A percentile compares a stretch with the other conserved stretches of the same genome.
Evolutionary conservation across 2,888 invertebrate species (phyloP).

Genomic region (Philereme vetulata): DNA sequence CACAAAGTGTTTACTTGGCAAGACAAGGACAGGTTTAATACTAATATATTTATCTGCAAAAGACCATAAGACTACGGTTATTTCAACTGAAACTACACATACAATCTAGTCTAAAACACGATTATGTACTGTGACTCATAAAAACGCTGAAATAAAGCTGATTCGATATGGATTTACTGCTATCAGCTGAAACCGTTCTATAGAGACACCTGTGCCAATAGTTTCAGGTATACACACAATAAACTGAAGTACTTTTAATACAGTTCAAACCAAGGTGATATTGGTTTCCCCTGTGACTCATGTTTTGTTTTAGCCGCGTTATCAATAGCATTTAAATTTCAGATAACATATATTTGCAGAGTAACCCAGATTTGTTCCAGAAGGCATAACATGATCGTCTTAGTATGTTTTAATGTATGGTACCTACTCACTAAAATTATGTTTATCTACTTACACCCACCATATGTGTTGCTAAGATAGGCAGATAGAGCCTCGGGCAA

Average conservation of each 20-base stretch:
- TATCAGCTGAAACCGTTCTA: constrained; percentile 20
- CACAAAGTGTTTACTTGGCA: background rate
- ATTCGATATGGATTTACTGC: constrained; percentile 19
- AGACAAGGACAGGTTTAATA: background rate
- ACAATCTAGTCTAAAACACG: background rate
- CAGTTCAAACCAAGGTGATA: constrained; percentile 14
- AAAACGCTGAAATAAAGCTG: constrained; percentile 12
- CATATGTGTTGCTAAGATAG: constrained; percentile 4
- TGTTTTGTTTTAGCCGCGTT: constrained; percentile 1
- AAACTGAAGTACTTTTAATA: background rate
- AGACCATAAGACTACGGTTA: too few relatives aligned
- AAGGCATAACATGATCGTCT: background rate
- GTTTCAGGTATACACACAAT: constrained; percentile 5
- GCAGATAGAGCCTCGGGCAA: constrained; percentile 28
- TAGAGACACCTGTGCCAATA: constrained; percentile 23
- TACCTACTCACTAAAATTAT: background rate
- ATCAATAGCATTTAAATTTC: background rate
- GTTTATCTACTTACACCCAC: background rate
- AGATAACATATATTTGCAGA: constrained; percentile 1
- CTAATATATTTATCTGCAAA: too few relatives aligned
- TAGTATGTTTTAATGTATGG: background rate
- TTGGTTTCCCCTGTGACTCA: constrained; percentile 6
- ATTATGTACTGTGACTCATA: constrained; percentile 14
- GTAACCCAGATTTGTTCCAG: background rate
- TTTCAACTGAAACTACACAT: background rate